These are phyloP conservation scores for Natrix natrix DNA, from an alignment of 2,797 vertebrate species.

Conservation along the genomic window DNA sequence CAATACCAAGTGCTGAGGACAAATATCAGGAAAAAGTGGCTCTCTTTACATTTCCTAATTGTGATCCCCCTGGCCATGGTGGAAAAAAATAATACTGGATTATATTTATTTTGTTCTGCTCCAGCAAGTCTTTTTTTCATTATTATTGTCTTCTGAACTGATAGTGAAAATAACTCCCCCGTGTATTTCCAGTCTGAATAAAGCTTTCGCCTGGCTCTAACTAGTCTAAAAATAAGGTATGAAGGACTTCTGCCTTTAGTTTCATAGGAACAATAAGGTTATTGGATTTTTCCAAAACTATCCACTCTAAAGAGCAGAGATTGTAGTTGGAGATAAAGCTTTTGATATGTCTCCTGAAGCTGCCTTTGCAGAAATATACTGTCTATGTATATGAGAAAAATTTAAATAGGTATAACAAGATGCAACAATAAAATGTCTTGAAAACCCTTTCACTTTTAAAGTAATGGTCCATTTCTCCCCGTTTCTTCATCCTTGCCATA, in stretches of 20 bases:
- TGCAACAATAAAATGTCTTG: slow-evolving; percentile 51
- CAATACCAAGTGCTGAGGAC: background rate
- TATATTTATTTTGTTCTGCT: background rate
- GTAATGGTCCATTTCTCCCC: background rate
- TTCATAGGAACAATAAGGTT: background rate
- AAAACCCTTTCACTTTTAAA: slow-evolving; percentile 40
- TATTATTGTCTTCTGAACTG: background rate
- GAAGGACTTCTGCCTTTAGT: slow-evolving; percentile 3
- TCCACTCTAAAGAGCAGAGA: background rate
- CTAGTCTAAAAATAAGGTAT: background rate
- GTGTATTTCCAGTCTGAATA: background rate
- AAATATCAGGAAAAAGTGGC: background rate
- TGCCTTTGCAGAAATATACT: slow-evolving; percentile 14
- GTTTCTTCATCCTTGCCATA: background rate
- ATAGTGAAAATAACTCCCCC: background rate
- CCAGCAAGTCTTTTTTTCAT: background rate
- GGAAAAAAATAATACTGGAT: background rate
- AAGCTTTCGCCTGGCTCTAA: background rate
- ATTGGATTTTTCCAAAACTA: background rate
- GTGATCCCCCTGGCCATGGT: background rate
- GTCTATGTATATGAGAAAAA: slow-evolving; percentile 26
- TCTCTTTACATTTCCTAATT: background rate
- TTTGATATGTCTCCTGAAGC: slow-evolving; percentile 29
- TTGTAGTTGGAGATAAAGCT: slow-evolving; percentile 29
- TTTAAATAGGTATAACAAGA: slow-evolving; percentile 48